Percentiles rank a stretch among this genome's conserved stretches.
Evolutionary conservation across 2,888 invertebrate genomes (phyloP).

Genomic region (Drosophila rubida): DNA sequence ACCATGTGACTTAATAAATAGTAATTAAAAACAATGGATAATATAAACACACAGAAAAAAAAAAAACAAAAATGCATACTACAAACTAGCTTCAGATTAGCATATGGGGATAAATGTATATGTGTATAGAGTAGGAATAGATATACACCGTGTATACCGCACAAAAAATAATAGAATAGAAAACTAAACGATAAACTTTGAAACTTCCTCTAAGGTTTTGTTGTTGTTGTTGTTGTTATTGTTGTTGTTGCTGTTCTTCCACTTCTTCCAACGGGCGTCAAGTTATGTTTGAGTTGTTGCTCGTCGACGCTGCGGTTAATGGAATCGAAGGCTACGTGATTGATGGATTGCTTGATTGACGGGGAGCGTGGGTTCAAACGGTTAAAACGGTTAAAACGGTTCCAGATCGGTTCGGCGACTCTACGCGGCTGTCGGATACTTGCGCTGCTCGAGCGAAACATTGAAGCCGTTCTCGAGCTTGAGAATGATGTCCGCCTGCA

Average conservation of each 20-base stretch:
- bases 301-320: not conserved
- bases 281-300: not conserved
- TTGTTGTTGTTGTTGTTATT: no score
- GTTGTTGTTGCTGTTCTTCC: not conserved
- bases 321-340: not conserved
- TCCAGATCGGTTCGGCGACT: not conserved
- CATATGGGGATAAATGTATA: conserved; percentile 18
- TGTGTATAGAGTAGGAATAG: conserved; percentile 20
- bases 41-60: conserved; percentile 1
- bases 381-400: no score
- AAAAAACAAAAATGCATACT: conserved; percentile 44
- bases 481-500: conserved; percentile 90
- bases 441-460: conserved; percentile 88
- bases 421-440: conserved; percentile 64
- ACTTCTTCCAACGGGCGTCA: conserved; percentile 7
- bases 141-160: conserved; percentile 61
- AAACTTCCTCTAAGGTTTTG: conserved; percentile 27
- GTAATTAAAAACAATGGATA: conserved; percentile 38
- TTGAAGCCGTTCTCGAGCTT: conserved; percentile 91
- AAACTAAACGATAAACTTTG: no score
- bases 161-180: conserved; percentile 19
- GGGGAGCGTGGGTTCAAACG: not conserved
- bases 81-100: conserved; percentile 17
- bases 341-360: not conserved
- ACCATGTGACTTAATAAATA: conserved; percentile 77